Conservation (phyloP, 2,797 vertebrate genomes). For the Bovichtus variegatus region DNA sequence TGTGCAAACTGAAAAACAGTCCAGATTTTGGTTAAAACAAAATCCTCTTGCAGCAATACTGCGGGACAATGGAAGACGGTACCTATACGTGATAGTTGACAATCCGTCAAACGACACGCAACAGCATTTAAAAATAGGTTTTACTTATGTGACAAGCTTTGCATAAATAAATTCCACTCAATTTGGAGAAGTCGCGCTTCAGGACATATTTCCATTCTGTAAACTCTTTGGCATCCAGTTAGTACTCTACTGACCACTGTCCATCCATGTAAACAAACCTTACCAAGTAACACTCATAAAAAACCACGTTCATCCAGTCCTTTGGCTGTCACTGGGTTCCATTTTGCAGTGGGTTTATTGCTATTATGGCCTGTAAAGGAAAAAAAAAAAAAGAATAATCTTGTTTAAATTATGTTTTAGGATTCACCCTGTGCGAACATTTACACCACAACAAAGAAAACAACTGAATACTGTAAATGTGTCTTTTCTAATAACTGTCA, state of each 20-base stretch:
- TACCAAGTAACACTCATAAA: slow-evolving; percentile 81
- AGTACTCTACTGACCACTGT: slow-evolving; percentile 48
- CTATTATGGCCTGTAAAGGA: slow-evolving; percentile 84
- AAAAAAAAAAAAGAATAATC: slow-evolving; percentile 42
- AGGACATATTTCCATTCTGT: slow-evolving; percentile 68
- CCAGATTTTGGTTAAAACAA: slow-evolving; percentile 51
- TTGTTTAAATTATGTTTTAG: slow-evolving; percentile 41
- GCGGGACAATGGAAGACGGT: slow-evolving; percentile 63
- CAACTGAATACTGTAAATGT: slow-evolving; percentile 8
- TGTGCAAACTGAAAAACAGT: slow-evolving; percentile 65
- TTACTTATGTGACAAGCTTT: slow-evolving; percentile 69
- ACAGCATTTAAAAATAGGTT: slow-evolving; percentile 60
- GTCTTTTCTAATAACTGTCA: slow-evolving; percentile 5
- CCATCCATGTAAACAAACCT: slow-evolving; percentile 70
- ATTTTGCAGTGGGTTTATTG: slow-evolving; percentile 88
- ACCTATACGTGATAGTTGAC: slow-evolving; percentile 31
- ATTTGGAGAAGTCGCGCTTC: slow-evolving; percentile 53
- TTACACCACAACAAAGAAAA: slow-evolving; percentile 37
- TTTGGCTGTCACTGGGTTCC: slow-evolving; percentile 87
- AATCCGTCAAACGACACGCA: slow-evolving; percentile 44
- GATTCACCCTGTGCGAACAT: slow-evolving; percentile 17
- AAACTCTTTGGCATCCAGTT: slow-evolving; percentile 83
- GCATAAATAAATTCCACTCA: slow-evolving; percentile 72
- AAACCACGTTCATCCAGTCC: slow-evolving; percentile 86
- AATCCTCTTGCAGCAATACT: slow-evolving; percentile 38